A percentile compares a stretch with the other conserved stretches of the same genome.
Conservation (phyloP, 1,140 invertebrate species). For the Neomicropteryx cornuta region DNA sequence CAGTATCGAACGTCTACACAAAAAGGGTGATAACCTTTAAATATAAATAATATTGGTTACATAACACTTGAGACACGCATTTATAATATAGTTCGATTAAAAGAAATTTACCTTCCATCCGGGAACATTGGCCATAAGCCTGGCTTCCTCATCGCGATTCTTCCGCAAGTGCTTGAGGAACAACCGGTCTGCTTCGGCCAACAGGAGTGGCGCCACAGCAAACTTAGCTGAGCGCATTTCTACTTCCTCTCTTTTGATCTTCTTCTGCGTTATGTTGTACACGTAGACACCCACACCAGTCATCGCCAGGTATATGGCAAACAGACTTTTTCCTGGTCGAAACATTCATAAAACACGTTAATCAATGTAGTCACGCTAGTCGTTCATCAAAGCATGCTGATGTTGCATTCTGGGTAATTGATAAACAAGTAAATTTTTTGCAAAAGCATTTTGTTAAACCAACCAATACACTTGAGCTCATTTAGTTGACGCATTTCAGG, state of each 20-base stretch:
- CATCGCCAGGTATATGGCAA: conserved; percentile 48
- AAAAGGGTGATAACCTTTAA: too few species aligned
- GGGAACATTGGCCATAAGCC: conserved; percentile 78
- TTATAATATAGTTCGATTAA: too few species aligned
- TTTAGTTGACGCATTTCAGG: neutral
- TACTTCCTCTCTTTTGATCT: conserved; percentile 42
- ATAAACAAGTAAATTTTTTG: neutral
- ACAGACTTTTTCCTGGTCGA: conserved; percentile 46
- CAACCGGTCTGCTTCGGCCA: conserved; percentile 72
- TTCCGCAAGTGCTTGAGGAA: conserved; percentile 68
- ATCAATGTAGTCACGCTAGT: too few species aligned
- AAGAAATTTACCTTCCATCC: conserved; percentile 69
- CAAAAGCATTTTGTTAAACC: neutral
- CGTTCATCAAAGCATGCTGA: conserved; percentile 9
- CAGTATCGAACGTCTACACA: too few species aligned
- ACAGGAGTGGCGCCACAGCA: conserved; percentile 61
- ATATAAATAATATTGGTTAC: too few species aligned
- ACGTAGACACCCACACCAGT: conserved; percentile 44
- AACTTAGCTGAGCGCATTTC: conserved; percentile 64
- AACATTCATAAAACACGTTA: conserved; percentile 15
- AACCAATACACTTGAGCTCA: neutral
- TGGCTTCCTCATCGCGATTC: conserved; percentile 73
- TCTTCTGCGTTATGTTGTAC: conserved; percentile 43
- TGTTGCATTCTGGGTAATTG: neutral
- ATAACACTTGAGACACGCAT: too few species aligned